Conservation (phyloP, 92 coral and sea anemone species). For the Scolanthus callimorphus region DNA sequence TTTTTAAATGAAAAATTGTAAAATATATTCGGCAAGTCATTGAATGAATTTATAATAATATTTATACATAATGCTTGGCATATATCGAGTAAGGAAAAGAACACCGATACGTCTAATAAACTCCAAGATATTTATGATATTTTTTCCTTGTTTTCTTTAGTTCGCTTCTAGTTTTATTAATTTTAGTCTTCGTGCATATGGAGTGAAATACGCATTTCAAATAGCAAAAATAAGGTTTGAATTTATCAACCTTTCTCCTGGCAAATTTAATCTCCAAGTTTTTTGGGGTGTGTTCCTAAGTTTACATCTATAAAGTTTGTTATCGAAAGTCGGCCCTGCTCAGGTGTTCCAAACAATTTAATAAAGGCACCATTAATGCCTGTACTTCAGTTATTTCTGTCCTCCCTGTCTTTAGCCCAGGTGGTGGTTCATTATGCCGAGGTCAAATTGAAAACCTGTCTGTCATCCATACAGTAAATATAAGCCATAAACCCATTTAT, state of each 20-base stretch:
- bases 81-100: background rate
- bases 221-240: too few species aligned
- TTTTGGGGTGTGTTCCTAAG: too few species aligned
- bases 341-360: background rate
- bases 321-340: too few species aligned
- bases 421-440: background rate
- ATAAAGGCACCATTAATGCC: background rate
- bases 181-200: too few species aligned
- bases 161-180: too few species aligned
- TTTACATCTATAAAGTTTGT: too few species aligned
- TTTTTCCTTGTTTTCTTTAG: too few species aligned
- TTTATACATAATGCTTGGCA: slow-evolving; percentile 33
- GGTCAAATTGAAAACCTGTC: too few species aligned
- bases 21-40: slow-evolving; percentile 2
- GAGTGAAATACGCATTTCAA: background rate
- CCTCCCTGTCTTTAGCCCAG: background rate
- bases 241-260: too few species aligned
- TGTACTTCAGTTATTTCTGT: background rate
- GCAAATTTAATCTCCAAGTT: too few species aligned
- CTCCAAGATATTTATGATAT: background rate
- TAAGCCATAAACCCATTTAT: too few species aligned
- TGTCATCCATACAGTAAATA: too few species aligned
- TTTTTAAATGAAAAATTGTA: background rate
- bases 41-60: slow-evolving; percentile 28
- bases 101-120: background rate